Percentiles rank a stretch among this genome's conserved stretches.
Evolutionary conservation across 1,140 invertebrate species (phyloP).

Genomic region (Heliconius eleuchia): DNA sequence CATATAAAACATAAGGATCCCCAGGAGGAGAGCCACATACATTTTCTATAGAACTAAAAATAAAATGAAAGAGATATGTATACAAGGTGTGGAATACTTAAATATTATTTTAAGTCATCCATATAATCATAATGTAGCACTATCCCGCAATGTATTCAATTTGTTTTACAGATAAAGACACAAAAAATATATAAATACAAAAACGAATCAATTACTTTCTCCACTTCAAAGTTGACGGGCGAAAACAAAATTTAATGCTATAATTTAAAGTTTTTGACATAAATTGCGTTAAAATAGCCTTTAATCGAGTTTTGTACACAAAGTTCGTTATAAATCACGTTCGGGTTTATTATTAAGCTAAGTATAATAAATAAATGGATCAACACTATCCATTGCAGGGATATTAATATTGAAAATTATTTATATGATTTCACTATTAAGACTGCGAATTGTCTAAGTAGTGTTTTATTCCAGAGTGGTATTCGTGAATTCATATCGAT

Average conservation of each 20-base stretch:
- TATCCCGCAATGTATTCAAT: not conserved
- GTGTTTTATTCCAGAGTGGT: not conserved
- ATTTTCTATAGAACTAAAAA: not conserved
- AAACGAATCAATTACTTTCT: not conserved
- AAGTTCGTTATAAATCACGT: slow-evolving; percentile 20
- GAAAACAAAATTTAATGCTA: slow-evolving; percentile 34
- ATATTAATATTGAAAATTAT: not conserved
- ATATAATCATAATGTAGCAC: not conserved
- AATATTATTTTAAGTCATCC: too few species aligned
- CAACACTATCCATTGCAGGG: not conserved
- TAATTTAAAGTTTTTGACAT: slow-evolving; percentile 36
- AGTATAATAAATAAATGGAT: slow-evolving; percentile 12
- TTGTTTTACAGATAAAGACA: not conserved
- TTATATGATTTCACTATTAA: not conserved
- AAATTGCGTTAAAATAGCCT: slow-evolving; percentile 35
- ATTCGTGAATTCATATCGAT: not conserved
- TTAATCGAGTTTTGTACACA: slow-evolving; percentile 29
- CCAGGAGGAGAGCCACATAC: too few species aligned
- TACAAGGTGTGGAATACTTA: not conserved
- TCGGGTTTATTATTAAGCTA: slow-evolving; percentile 17
- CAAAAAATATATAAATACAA: not conserved
- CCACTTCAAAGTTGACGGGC: slow-evolving; percentile 1
- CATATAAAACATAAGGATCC: not conserved
- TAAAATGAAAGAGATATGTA: not conserved
- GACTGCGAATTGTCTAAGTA: not conserved